Evolutionary conservation across 2,888 invertebrate genomes (phyloP).

Genomic region (Xanthia icteritia): DNA sequence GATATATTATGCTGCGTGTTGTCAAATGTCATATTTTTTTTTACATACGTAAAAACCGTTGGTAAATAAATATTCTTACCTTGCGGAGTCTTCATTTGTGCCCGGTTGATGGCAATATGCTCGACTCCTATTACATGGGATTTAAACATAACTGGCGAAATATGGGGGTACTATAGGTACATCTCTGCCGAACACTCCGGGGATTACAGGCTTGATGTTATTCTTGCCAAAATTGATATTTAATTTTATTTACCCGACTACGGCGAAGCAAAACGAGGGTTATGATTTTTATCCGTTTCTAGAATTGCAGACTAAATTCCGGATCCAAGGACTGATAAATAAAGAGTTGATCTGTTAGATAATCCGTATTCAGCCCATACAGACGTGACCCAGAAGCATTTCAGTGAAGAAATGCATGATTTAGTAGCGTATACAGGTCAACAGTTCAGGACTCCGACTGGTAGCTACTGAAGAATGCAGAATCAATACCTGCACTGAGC

Average conservation of each 20-base stretch:
- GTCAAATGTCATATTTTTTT: not conserved
- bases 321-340: not conserved
- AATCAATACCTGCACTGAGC: conserved; percentile 42
- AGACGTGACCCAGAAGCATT: not conserved
- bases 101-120: not conserved
- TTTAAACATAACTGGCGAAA: not conserved
- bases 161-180: not conserved
- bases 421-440: conserved; percentile 40
- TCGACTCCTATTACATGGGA: not conserved
- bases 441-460: conserved; percentile 14
- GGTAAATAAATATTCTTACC: not conserved
- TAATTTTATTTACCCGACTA: not conserved
- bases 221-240: not conserved
- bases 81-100: not conserved
- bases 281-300: not conserved
- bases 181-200: not conserved
- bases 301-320: not conserved
- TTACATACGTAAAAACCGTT: not conserved
- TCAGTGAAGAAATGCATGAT: conserved; percentile 24
- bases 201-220: not conserved
- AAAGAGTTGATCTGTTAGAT: not conserved
- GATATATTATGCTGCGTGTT: conserved; percentile 29
- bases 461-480: conserved; percentile 26
- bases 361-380: not conserved
- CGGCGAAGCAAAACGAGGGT: no score